These are phyloP conservation scores for Leguminivora glycinivorella DNA, from an alignment of 1,140 invertebrate species.

Conservation along the genomic window DNA sequence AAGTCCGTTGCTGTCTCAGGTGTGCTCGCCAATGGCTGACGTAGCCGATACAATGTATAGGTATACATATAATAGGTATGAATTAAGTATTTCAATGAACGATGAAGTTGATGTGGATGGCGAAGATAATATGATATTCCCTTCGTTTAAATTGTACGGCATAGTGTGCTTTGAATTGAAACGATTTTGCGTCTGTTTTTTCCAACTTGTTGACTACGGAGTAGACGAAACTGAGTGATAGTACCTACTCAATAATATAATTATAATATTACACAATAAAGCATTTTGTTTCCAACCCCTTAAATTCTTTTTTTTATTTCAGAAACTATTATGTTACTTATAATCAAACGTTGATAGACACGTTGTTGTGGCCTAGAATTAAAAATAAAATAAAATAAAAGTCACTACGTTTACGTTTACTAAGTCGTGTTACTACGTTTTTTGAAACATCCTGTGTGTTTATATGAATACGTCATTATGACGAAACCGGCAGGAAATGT, in stretches of 20 bases:
- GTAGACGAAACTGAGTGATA: slow-evolving; percentile 2
- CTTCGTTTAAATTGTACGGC: not conserved
- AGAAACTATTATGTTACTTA: not conserved
- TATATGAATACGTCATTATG: slow-evolving; percentile 4
- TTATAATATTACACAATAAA: not conserved
- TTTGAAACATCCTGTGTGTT: slow-evolving; percentile 3
- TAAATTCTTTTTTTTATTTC: not conserved
- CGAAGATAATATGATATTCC: not conserved
- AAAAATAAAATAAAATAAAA: too few relatives aligned
- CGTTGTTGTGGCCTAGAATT: not conserved
- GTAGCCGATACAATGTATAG: too few relatives aligned
- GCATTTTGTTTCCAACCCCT: slow-evolving; percentile 1
- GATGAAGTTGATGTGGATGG: not conserved
- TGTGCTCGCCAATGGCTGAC: too few relatives aligned
- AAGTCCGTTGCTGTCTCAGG: too few relatives aligned
- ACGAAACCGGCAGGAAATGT: not conserved
- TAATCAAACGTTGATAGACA: not conserved
- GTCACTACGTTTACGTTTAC: too few relatives aligned
- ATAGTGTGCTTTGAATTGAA: slow-evolving; percentile 1
- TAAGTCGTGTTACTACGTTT: not conserved
- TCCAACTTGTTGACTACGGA: not conserved
- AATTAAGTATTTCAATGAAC: not conserved
- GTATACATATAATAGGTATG: not conserved
- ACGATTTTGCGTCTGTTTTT: not conserved
- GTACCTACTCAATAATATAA: not conserved